Conservation (phyloP, 1,140 invertebrate genomes). For the Diorhabda carinulata region DNA sequence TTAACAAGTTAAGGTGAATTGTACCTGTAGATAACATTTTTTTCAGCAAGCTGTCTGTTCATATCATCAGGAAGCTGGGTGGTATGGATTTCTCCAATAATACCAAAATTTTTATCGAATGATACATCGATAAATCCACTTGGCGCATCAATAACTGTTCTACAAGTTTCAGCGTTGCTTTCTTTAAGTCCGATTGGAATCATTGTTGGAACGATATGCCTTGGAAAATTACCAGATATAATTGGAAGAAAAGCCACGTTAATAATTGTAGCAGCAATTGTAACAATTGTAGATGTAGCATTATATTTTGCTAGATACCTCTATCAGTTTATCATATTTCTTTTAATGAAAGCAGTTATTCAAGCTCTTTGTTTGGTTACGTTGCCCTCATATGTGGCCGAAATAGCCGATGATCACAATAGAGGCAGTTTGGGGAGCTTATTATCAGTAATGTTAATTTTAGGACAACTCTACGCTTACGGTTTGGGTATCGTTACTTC, state of each 20-base stretch:
- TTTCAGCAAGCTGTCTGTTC: not conserved
- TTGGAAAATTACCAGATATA: conserved; percentile 40
- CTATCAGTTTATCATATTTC: conserved; percentile 42
- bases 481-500: conserved; percentile 54
- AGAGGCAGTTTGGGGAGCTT: conserved; percentile 54
- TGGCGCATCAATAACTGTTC: conserved; percentile 44
- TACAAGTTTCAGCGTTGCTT: conserved; percentile 73
- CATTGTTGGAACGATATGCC: conserved; percentile 44
- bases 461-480: conserved; percentile 48
- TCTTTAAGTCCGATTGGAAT: conserved; percentile 75
- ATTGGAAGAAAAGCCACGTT: conserved; percentile 49
- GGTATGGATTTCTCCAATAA: conserved; percentile 66
- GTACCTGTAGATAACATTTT: no score
- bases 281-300: conserved; percentile 45
- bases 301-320: conserved; percentile 45
- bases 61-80: not conserved
- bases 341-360: conserved; percentile 48
- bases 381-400: conserved; percentile 51
- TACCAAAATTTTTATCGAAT: conserved; percentile 51
- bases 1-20: no score
- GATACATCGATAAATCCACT: conserved; percentile 34
- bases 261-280: conserved; percentile 44
- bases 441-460: conserved; percentile 52
- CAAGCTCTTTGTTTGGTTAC: conserved; percentile 49
- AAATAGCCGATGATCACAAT: conserved; percentile 48